Conservation (phyloP, 2,113 vertebrate species). For the Sisor rabdophorus region DNA sequence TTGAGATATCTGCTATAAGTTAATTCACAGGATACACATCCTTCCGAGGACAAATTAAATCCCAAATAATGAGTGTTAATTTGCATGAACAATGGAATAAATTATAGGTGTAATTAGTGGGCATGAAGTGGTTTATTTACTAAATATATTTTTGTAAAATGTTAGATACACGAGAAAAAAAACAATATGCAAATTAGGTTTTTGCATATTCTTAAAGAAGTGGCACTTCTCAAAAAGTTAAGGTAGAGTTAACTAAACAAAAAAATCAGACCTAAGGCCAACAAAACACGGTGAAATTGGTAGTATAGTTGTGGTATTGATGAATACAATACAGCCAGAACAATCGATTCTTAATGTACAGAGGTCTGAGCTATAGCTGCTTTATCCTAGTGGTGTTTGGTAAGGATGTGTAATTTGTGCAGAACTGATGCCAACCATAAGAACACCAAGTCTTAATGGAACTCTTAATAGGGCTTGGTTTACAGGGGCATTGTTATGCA, state of each 20-base stretch:
- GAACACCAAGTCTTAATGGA: no score
- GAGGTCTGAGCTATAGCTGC: no score
- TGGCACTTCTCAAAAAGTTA: background rate
- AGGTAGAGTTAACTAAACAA: background rate
- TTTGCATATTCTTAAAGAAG: background rate
- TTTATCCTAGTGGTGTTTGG: no score
- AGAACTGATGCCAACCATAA: no score
- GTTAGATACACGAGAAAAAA: background rate
- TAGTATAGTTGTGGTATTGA: background rate
- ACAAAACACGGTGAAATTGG: background rate
- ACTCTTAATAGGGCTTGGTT: no score
- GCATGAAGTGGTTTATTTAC: background rate
- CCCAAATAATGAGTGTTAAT: conserved; percentile 7
- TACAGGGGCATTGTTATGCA: no score
- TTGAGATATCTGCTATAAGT: background rate
- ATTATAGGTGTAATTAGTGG: background rate
- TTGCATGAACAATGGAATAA: background rate
- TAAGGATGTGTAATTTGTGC: no score
- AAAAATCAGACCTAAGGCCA: background rate
- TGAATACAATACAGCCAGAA: no score
- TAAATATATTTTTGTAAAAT: background rate
- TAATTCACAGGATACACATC: background rate
- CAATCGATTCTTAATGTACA: no score
- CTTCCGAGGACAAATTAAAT: background rate
- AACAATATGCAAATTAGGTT: background rate